These are phyloP conservation scores for Sebastes schlegelii DNA, from an alignment of 2,113 vertebrate species.

Conservation along the genomic window DNA sequence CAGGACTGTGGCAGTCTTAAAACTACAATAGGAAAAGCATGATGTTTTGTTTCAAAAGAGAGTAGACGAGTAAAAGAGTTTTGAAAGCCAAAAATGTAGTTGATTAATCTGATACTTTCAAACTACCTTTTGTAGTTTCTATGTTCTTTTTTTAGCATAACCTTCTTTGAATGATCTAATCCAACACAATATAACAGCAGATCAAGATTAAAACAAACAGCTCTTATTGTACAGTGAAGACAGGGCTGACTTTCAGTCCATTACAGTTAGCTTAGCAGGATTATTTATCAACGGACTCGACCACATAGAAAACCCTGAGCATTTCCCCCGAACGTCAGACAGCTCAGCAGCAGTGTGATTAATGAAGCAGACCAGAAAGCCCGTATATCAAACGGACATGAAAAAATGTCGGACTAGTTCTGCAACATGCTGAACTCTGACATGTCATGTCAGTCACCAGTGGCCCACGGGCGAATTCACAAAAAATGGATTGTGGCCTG, in stretches of 20 bases:
- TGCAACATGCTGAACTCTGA: constrained; percentile 17
- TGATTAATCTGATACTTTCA: neutral
- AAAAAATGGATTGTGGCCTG: too few species aligned
- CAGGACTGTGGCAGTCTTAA: neutral
- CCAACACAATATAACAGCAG: neutral
- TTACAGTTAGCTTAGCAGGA: constrained; percentile 8
- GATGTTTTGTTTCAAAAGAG: neutral
- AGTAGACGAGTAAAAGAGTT: neutral
- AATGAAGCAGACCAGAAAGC: constrained; percentile 9
- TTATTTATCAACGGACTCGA: constrained; percentile 22
- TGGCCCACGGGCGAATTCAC: too few species aligned
- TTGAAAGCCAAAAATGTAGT: neutral
- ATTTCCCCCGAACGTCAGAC: constrained; percentile 14
- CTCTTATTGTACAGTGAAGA: neutral
- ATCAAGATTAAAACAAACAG: neutral
- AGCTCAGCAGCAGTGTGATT: constrained; percentile 22
- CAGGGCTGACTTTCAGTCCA: neutral
- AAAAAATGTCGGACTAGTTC: constrained; percentile 2
- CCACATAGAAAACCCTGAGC: neutral
- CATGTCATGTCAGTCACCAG: neutral
- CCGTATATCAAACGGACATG: neutral
- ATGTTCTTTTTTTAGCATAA: neutral
- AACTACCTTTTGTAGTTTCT: neutral
- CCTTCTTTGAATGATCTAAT: neutral
- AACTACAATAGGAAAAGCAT: neutral